A percentile compares a stretch with the other conserved stretches of the same genome.
Evolutionary conservation across 2,888 invertebrate genomes (phyloP).

Genomic region (Stratiomys singularior): DNA sequence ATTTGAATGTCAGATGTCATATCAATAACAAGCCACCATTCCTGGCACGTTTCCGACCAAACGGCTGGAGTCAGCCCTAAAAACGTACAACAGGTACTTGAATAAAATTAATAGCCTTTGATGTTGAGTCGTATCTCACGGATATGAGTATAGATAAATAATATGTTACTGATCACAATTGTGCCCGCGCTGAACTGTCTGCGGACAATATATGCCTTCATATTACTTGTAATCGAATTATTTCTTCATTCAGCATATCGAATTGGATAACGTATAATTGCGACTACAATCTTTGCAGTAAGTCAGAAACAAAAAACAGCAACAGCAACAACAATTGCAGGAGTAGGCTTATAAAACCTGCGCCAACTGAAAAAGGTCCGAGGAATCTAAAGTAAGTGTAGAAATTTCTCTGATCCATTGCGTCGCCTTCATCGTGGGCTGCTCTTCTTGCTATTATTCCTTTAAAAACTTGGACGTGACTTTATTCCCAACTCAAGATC

Average conservation of each 20-base stretch:
- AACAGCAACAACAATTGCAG: neutral
- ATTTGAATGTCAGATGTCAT: conserved; percentile 47
- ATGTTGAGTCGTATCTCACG: conserved; percentile 47
- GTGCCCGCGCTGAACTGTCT: conserved; percentile 44
- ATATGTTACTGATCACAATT: conserved; percentile 50
- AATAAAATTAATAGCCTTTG: conserved; percentile 39
- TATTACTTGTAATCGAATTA: conserved; percentile 51
- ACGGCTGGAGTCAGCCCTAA: neutral
- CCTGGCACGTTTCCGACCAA: neutral
- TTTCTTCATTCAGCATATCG: conserved; percentile 53
- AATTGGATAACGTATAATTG: conserved; percentile 52
- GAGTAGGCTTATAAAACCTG: conserved; percentile 1
- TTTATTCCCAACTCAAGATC: conserved; percentile 23
- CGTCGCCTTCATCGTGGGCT: conserved; percentile 26
- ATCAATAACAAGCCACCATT: conserved; percentile 44
- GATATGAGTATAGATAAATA: conserved; percentile 48
- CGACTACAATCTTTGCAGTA: conserved; percentile 20
- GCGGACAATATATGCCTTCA: conserved; percentile 18
- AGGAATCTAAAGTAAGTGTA: conserved; percentile 7
- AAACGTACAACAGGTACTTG: conserved; percentile 44
- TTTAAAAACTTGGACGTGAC: conserved; percentile 43
- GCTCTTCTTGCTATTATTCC: conserved; percentile 17
- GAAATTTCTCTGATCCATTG: conserved; percentile 38
- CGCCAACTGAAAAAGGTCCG: neutral
- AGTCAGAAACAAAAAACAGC: too few species aligned